Evolutionary conservation across 2,888 invertebrate genomes (phyloP).

Genomic region (Hemithea aestivaria): DNA sequence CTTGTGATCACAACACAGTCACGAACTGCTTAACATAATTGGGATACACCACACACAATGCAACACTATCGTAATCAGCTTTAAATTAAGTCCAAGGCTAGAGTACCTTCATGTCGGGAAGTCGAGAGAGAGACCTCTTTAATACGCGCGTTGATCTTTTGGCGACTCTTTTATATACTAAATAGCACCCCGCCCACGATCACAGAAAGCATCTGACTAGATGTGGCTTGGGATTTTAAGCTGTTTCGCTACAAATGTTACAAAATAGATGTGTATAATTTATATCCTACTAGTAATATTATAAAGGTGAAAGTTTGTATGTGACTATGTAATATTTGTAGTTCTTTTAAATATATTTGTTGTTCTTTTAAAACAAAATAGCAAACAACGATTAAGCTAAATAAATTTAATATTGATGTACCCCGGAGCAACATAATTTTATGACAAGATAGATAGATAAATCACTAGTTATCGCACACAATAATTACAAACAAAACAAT

Average conservation of each 20-base stretch:
- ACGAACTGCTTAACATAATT: conserved; percentile 6
- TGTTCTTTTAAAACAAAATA: too few relatives aligned
- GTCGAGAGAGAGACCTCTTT: conserved; percentile 48
- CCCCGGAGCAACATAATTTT: too few relatives aligned
- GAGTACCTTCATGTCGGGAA: conserved; percentile 64
- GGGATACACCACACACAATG: conserved; percentile 16
- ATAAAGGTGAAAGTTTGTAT: too few relatives aligned
- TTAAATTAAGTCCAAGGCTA: conserved; percentile 24
- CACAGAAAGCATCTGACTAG: conserved; percentile 51
- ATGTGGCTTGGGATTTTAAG: conserved; percentile 38
- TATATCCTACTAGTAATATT: too few relatives aligned
- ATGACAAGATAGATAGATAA: too few relatives aligned
- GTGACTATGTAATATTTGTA: too few relatives aligned
- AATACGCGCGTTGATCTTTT: conserved; percentile 49
- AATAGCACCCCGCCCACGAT: conserved; percentile 58
- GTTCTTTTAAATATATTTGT: too few relatives aligned
- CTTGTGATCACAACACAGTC: conserved; percentile 8
- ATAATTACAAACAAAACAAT: too few relatives aligned
- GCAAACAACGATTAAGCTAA: too few relatives aligned
- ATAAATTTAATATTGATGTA: too few relatives aligned
- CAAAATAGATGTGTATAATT: too few relatives aligned
- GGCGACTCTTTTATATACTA: conserved; percentile 61
- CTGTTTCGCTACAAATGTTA: conserved; percentile 10
- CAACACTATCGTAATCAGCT: conserved; percentile 8
- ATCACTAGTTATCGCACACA: too few relatives aligned